Conservation (phyloP, 2,888 invertebrate genomes). For the Chrysotoxum bicinctum region DNA sequence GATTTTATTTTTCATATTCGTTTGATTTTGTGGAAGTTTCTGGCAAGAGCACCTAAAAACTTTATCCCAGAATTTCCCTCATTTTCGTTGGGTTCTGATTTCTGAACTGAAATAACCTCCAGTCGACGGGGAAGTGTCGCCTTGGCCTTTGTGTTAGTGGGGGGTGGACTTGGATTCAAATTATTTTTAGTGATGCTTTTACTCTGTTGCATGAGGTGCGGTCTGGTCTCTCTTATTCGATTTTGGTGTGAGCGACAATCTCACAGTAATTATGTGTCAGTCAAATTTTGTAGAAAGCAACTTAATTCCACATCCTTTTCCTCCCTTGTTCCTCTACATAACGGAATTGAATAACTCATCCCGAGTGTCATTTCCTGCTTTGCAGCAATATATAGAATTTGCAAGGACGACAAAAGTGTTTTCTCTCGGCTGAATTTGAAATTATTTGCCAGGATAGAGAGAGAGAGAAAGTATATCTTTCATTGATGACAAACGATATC, state of each 20-base stretch:
- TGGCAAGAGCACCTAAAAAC: not conserved
- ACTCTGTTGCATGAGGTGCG: not conserved
- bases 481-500: not conserved
- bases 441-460: not conserved
- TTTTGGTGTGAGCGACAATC: constrained; percentile 38
- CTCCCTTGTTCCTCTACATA: constrained; percentile 13
- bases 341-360: constrained; percentile 34
- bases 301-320: constrained; percentile 32
- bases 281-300: constrained; percentile 34
- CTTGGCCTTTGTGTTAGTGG: not conserved
- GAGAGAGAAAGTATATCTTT: not conserved
- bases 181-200: constrained; percentile 31
- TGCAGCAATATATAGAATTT: not conserved
- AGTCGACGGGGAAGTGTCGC: not conserved
- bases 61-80: not conserved
- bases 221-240: constrained; percentile 12
- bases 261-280: constrained; percentile 61
- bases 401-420: not conserved
- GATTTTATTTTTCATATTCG: constrained; percentile 4
- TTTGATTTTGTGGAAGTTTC: constrained; percentile 18
- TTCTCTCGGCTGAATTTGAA: not conserved
- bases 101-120: not conserved
- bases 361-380: constrained; percentile 25
- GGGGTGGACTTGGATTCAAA: constrained; percentile 9
- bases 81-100: not conserved